Evolutionary conservation across 1,140 invertebrate species (phyloP).

Genomic region (Coboldia fuscipes): DNA sequence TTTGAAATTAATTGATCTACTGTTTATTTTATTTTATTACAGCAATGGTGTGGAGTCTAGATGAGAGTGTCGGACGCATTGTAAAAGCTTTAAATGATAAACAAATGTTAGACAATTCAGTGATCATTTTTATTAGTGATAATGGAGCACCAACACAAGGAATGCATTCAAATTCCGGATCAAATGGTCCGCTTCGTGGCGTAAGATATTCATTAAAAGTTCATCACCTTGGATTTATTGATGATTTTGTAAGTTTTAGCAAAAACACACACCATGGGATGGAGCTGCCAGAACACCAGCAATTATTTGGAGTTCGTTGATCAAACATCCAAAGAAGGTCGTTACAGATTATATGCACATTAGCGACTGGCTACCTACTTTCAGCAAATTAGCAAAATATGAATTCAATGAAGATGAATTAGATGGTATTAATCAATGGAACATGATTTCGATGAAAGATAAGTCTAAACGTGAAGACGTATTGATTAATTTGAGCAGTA

Average conservation of each 20-base stretch:
- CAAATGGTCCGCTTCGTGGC: conserved; percentile 71
- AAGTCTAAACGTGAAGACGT: conserved; percentile 34
- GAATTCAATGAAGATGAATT: conserved; percentile 25
- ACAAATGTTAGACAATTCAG: conserved; percentile 44
- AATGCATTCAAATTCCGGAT: conserved; percentile 50
- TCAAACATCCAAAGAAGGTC: conserved; percentile 29
- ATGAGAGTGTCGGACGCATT: conserved; percentile 62
- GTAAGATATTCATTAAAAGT: conserved; percentile 20
- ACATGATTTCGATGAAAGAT: conserved; percentile 22
- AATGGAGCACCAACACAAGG: conserved; percentile 56
- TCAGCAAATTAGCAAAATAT: conserved; percentile 38
- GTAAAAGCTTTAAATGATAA: conserved; percentile 36
- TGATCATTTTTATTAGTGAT: conserved; percentile 51
- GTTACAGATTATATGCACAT: conserved; percentile 61
- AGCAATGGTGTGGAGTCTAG: conserved; percentile 75
- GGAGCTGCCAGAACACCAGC: conserved; percentile 57
- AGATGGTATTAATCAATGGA: conserved; percentile 55
- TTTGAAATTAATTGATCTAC: conserved; percentile 3
- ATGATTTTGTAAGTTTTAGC: conserved; percentile 8
- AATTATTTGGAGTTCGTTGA: conserved; percentile 56
- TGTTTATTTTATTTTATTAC: conserved; percentile 10
- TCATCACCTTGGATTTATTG: background rate
- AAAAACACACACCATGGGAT: conserved; percentile 71
- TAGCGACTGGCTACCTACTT: conserved; percentile 70
- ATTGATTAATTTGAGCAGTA: conserved; percentile 50